phyloP scores from a whole-genome alignment of 2,113 vertebrate species.

The Chaetops frenatus region DNA sequence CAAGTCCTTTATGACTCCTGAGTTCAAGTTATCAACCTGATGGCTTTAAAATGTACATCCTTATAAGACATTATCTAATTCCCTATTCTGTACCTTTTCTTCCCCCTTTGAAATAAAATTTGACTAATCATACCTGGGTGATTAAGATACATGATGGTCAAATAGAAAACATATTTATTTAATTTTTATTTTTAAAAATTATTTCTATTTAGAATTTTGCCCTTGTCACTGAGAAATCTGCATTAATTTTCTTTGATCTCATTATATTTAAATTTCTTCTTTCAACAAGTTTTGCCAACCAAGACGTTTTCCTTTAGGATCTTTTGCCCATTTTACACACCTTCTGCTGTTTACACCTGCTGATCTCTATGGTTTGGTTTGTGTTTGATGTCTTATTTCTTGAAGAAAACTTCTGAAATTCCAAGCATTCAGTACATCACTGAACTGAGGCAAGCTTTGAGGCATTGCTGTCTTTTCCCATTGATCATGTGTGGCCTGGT shows the following conservation, averaged over 20 bases:
- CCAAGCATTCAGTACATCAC: neutral
- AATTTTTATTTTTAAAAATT: neutral
- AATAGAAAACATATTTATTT: neutral
- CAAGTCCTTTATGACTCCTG: neutral
- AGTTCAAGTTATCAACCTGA: neutral
- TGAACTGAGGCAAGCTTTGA: neutral
- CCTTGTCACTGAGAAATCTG: neutral
- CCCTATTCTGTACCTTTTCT: neutral
- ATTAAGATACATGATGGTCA: neutral
- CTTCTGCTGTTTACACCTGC: neutral
- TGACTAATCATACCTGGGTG: neutral
- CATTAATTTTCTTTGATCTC: neutral
- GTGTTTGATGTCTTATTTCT: neutral
- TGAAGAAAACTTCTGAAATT: neutral
- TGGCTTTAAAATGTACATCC: neutral
- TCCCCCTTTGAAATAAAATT: neutral
- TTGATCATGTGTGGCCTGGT: neutral
- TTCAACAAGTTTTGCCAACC: neutral
- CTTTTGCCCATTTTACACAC: neutral
- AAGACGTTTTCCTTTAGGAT: neutral
- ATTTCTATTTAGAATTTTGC: neutral
- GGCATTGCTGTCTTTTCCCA: neutral
- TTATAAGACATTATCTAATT: neutral
- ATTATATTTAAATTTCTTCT: neutral
- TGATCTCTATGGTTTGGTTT: neutral